These are phyloP conservation scores for Catharus bicknelli DNA, from an alignment of 2,113 vertebrate genomes.

Conservation along the genomic window DNA sequence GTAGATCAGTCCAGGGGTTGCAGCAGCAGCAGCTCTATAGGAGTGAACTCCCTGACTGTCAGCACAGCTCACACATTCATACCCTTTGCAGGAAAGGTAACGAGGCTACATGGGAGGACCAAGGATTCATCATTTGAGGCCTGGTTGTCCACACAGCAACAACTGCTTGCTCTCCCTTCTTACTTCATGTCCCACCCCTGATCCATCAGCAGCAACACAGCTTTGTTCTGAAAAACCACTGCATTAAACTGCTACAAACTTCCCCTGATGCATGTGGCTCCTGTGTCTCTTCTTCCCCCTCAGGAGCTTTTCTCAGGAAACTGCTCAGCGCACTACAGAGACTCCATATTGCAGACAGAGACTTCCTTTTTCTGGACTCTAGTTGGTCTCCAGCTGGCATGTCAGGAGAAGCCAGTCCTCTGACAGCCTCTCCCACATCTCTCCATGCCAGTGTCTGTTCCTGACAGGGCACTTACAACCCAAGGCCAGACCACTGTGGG, in stretches of 20 bases:
- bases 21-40: not conserved
- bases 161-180: not conserved
- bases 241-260: not conserved
- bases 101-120: not conserved
- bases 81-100: not conserved
- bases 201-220: fast-evolving
- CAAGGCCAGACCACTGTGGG: not conserved
- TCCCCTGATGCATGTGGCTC: not conserved
- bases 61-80: not conserved
- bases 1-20: fast-evolving
- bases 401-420: not conserved
- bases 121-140: not conserved
- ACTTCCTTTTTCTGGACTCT: not conserved
- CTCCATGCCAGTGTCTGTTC: not conserved
- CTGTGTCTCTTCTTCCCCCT: not conserved
- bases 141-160: not conserved
- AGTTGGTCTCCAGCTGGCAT: not conserved
- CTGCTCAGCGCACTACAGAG: fast-evolving
- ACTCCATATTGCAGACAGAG: not conserved
- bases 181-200: not conserved
- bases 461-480: not conserved
- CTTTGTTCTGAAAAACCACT: not conserved
- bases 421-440: not conserved
- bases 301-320: not conserved
- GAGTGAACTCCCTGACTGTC: not conserved